These are phyloP conservation scores for Delphinus delphis DNA, from an alignment of 2,113 vertebrate species.

Conservation along the genomic window DNA sequence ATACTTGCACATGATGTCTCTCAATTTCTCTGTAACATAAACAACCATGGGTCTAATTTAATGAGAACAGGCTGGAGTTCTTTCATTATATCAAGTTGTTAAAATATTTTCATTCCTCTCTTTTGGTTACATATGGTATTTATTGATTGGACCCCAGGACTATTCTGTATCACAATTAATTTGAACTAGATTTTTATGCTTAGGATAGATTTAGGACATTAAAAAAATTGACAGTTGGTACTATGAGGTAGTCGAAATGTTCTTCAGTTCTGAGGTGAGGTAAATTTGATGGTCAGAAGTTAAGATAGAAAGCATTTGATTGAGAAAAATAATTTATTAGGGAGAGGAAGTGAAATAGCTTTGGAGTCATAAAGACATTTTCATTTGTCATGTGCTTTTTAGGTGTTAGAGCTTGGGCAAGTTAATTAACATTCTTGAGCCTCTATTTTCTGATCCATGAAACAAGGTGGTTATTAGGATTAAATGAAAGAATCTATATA, in stretches of 20 bases:
- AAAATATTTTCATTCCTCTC: neutral
- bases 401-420: neutral
- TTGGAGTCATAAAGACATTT: neutral
- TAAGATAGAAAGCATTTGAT: neutral
- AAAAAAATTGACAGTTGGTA: neutral
- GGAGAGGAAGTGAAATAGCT: neutral
- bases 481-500: neutral
- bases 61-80: neutral
- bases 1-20: neutral
- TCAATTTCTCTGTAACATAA: neutral
- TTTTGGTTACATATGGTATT: neutral
- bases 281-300: neutral
- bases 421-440: neutral
- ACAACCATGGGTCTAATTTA: neutral
- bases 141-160: neutral
- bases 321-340: neutral
- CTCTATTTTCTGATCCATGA: neutral
- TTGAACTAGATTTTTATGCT: neutral
- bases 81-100: neutral
- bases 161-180: neutral
- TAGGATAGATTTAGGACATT: neutral
- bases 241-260: neutral
- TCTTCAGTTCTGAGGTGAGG: neutral
- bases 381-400: neutral
- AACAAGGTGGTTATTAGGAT: neutral